Percentiles rank a stretch among this genome's conserved stretches.
These are phyloP conservation scores for Gryllus bimaculatus DNA, from an alignment of 1,140 invertebrate species.

Conservation along the genomic window DNA sequence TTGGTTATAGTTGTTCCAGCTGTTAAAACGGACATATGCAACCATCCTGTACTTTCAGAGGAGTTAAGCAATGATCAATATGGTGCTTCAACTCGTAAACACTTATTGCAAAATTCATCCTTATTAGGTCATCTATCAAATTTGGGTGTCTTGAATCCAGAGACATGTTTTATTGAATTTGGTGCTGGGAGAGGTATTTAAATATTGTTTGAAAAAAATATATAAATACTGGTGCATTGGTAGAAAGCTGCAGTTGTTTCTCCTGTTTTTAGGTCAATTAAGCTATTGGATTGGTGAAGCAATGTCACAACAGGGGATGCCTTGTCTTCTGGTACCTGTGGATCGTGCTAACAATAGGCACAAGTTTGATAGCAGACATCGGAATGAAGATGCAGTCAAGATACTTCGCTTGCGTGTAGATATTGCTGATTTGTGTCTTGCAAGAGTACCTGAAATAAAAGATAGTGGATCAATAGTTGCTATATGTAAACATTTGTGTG, in stretches of 20 bases:
- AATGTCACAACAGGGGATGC: constrained; percentile 34
- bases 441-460: constrained; percentile 42
- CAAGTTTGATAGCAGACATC: constrained; percentile 66
- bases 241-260: background rate
- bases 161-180: constrained; percentile 70
- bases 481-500: constrained; percentile 79
- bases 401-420: constrained; percentile 57
- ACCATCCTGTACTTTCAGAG: constrained; percentile 39
- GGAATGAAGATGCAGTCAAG: constrained; percentile 40
- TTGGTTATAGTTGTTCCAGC: background rate
- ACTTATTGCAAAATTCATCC: constrained; percentile 60
- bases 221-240: background rate
- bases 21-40: constrained; percentile 25
- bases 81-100: constrained; percentile 51
- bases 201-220: background rate
- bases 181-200: constrained; percentile 73
- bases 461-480: constrained; percentile 47
- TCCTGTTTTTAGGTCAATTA: constrained; percentile 47
- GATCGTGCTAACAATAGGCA: constrained; percentile 70
- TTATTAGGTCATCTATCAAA: constrained; percentile 51
- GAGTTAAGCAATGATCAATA: constrained; percentile 52
- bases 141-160: constrained; percentile 41
- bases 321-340: constrained; percentile 54
- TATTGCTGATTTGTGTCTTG: constrained; percentile 59
- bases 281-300: constrained; percentile 62